These are phyloP conservation scores for Hartigia nigra DNA, from an alignment of 2,888 invertebrate species.

Conservation along the genomic window DNA sequence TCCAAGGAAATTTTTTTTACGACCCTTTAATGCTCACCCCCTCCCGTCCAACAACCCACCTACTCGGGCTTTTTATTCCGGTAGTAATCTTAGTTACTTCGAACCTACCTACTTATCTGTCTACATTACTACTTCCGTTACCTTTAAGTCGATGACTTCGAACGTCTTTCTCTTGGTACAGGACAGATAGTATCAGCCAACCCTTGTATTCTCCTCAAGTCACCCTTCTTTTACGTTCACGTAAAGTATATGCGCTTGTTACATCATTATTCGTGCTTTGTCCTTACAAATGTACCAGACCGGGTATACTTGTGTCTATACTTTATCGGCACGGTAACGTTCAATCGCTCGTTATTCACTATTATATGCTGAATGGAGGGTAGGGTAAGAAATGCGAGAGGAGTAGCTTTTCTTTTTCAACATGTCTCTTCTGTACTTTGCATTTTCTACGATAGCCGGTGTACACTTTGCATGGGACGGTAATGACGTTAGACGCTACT, in stretches of 20 bases:
- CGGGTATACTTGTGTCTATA: neutral
- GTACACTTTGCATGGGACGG: neutral
- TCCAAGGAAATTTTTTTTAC: neutral
- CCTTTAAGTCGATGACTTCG: neutral
- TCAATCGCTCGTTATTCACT: neutral
- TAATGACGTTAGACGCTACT: neutral
- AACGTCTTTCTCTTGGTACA: neutral
- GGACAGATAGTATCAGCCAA: neutral
- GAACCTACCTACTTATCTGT: neutral
- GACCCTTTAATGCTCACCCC: neutral
- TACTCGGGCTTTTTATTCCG: neutral
- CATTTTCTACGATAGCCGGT: neutral
- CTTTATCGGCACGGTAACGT: neutral
- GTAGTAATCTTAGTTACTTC: neutral
- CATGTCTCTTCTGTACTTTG: neutral
- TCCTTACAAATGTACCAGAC: neutral
- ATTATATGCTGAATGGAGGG: neutral
- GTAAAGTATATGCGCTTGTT: neutral
- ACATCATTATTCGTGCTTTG: neutral
- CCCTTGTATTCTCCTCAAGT: neutral
- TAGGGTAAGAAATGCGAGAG: neutral
- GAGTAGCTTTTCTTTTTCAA: neutral
- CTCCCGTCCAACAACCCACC: neutral
- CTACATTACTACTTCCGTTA: neutral
- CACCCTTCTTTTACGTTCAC: neutral